Conservation (phyloP, 2,888 invertebrate species). For the Trissolcus japonicus region DNA sequence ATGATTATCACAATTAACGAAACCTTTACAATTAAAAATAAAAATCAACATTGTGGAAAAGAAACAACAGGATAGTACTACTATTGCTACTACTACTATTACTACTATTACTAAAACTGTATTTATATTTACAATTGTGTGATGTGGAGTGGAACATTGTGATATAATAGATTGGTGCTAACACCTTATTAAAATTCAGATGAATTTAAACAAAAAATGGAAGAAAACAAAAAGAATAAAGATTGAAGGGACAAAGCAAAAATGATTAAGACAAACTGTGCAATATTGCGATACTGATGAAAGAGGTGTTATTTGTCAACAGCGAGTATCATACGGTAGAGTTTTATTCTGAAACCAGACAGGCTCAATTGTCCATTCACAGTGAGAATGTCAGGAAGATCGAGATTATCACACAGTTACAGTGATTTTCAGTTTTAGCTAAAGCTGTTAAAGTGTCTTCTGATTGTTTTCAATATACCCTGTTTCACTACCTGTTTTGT, state of each 20-base stretch:
- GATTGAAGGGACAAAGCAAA: constrained; percentile 47
- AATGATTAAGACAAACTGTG: constrained; percentile 64
- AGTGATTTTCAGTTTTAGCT: neutral
- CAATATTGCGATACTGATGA: constrained; percentile 74
- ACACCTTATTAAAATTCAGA: constrained; percentile 76
- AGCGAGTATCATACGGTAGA: constrained; percentile 60
- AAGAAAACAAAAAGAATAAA: constrained; percentile 54
- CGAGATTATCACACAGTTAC: constrained; percentile 19
- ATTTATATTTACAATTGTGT: constrained; percentile 76
- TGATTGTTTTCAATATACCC: neutral
- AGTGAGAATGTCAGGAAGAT: constrained; percentile 13
- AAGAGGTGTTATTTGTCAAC: constrained; percentile 69
- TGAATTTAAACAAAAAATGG: constrained; percentile 68
- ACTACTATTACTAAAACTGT: constrained; percentile 66
- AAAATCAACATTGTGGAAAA: constrained; percentile 5
- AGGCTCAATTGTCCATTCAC: neutral
- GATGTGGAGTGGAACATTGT: constrained; percentile 77
- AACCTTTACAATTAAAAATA: no score
- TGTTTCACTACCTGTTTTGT: constrained; percentile 1
- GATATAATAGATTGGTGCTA: constrained; percentile 77
- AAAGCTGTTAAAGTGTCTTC: neutral
- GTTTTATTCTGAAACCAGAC: constrained; percentile 2
- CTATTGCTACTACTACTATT: constrained; percentile 64
- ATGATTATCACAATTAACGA: no score
- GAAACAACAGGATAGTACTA: constrained; percentile 63